These are phyloP conservation scores for Ivindomyrus marchei DNA, from an alignment of 2,113 vertebrate species.

Conservation along the genomic window DNA sequence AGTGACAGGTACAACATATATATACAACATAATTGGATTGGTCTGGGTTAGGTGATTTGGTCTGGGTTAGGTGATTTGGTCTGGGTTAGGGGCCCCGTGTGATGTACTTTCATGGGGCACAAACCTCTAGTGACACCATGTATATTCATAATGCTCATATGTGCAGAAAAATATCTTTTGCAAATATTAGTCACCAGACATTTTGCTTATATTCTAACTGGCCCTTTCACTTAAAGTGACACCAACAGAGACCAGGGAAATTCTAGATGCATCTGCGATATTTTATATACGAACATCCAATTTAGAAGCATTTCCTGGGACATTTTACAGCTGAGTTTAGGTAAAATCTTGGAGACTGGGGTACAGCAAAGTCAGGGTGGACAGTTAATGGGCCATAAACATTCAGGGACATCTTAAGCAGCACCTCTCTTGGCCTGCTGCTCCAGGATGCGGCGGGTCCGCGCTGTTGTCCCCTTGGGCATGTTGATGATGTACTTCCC, in stretches of 20 bases:
- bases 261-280: not conserved
- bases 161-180: not conserved
- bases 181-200: not conserved
- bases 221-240: not conserved
- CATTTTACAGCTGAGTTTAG: not conserved
- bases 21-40: not conserved
- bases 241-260: not conserved
- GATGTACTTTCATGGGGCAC: not conserved
- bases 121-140: not conserved
- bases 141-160: not conserved
- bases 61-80: not conserved
- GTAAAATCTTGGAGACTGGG: not conserved
- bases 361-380: not conserved
- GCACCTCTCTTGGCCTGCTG: constrained; percentile 85
- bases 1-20: not conserved
- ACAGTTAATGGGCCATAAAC: not conserved
- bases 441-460: constrained; percentile 82
- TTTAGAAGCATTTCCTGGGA: not conserved
- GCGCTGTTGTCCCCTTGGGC: constrained; percentile 86
- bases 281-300: not conserved
- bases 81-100: not conserved
- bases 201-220: not conserved
- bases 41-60: not conserved
- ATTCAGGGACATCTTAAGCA: not conserved
- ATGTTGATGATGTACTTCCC: constrained; percentile 94